Evolutionary conservation across 1,140 invertebrate genomes (phyloP).

Genomic region (Oncopodura yosiiana): DNA sequence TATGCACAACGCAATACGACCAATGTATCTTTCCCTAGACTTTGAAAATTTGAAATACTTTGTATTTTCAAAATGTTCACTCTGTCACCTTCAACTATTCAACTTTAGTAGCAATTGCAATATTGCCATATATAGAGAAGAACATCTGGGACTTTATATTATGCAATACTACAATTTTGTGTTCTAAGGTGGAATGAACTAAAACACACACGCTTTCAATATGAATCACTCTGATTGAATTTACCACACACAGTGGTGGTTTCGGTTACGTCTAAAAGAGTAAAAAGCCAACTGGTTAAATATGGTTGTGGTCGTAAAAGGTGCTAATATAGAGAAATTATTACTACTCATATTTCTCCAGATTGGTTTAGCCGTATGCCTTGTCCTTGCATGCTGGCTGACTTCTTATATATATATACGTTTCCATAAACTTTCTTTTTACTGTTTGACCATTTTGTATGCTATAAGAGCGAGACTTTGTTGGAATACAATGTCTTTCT

Average conservation of each 20-base stretch:
- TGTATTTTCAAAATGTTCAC: neutral
- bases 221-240: conserved; percentile 18
- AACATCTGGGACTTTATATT: neutral
- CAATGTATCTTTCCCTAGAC: conserved; percentile 13
- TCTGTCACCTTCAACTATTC: neutral
- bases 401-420: too few relatives aligned
- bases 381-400: too few relatives aligned
- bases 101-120: neutral
- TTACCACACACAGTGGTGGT: neutral
- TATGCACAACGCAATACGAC: conserved; percentile 18
- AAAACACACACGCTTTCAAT: neutral
- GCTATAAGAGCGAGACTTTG: too few relatives aligned
- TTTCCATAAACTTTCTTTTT: too few relatives aligned
- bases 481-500: too few relatives aligned
- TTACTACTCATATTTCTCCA: conserved; percentile 15
- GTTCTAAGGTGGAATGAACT: neutral
- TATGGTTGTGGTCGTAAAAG: neutral
- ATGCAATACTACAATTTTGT: neutral
- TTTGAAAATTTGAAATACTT: neutral
- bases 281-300: neutral
- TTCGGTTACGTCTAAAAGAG: neutral
- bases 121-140: neutral
- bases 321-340: conserved; percentile 5
- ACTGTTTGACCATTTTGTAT: too few relatives aligned
- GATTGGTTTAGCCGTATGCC: too few relatives aligned